Evolutionary conservation across 2,888 invertebrate species (phyloP).

Genomic region (Tiphia femorata): DNA sequence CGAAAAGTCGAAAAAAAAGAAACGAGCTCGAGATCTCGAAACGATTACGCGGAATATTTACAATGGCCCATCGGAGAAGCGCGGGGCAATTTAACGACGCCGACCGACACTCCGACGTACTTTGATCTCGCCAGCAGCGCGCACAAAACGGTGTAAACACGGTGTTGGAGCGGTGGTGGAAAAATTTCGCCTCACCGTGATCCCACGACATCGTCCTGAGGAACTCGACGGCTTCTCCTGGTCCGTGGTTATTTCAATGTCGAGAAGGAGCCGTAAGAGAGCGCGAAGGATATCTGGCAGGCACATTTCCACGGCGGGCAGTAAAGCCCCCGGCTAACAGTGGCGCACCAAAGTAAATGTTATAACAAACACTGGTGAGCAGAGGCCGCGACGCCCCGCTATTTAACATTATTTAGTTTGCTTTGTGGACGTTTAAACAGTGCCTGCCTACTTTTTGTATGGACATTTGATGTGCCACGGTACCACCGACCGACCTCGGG

Average conservation of each 20-base stretch:
- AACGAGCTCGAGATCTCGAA: too few relatives aligned
- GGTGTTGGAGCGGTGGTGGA: too few relatives aligned
- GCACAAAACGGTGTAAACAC: too few relatives aligned
- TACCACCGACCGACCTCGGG: conserved; percentile 29
- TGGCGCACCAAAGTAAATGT: conserved; percentile 65
- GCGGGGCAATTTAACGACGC: too few relatives aligned
- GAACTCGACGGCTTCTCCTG: not conserved
- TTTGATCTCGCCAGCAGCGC: too few relatives aligned
- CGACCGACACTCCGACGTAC: too few relatives aligned
- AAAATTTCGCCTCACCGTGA: too few relatives aligned
- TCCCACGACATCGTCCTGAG: too few relatives aligned
- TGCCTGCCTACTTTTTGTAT: conserved; percentile 58
- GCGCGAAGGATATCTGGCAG: conserved; percentile 63
- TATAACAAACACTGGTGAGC: conserved; percentile 63
- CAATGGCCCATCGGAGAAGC: too few relatives aligned
- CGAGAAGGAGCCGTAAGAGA: conserved; percentile 50
- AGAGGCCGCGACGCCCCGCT: conserved; percentile 60
- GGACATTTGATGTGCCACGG: conserved; percentile 57
- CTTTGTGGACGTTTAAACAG: conserved; percentile 66
- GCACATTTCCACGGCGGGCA: conserved; percentile 58
- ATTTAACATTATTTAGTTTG: conserved; percentile 68
- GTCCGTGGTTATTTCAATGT: conserved; percentile 43
- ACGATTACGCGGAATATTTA: too few relatives aligned
- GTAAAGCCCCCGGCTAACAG: conserved; percentile 58
- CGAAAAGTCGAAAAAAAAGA: too few relatives aligned